Percentiles rank a stretch among this genome's conserved stretches.
phyloP scores from a whole-genome alignment of 2,888 invertebrate genomes.

The Brachyopa scutellaris region DNA sequence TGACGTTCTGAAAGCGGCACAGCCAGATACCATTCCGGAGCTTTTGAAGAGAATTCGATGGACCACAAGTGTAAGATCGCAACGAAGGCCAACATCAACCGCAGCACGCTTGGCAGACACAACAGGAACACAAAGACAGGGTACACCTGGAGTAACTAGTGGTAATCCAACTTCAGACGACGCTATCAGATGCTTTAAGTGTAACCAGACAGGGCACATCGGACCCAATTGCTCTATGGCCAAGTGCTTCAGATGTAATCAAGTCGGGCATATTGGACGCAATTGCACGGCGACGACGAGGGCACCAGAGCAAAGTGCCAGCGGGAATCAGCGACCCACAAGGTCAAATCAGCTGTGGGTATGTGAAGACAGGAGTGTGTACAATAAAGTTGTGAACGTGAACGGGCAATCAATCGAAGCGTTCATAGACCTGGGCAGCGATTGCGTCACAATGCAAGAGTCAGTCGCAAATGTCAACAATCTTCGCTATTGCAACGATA shows the following conservation, averaged over 20 bases:
- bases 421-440: conserved; percentile 15
- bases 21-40: conserved; percentile 8
- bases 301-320: not conserved
- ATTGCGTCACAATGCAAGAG: conserved; percentile 22
- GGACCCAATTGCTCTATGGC: not conserved
- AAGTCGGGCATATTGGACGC: conserved; percentile 13
- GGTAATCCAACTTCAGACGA: not conserved
- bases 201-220: conserved; percentile 7
- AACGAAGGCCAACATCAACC: not conserved
- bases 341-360: conserved; percentile 12
- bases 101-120: not conserved
- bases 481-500: not conserved
- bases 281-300: conserved; percentile 8
- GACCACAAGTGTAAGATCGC: not conserved
- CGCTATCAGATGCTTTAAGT: not conserved
- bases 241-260: conserved; percentile 18
- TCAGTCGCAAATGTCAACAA: conserved; percentile 12
- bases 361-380: conserved; percentile 3
- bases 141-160: not conserved
- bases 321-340: not conserved
- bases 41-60: not conserved
- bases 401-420: conserved; percentile 3
- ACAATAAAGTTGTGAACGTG: not conserved
- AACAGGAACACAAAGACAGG: not conserved
- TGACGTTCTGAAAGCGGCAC: not conserved